These are phyloP conservation scores for Salticus scenicus DNA, from an alignment of 2,888 invertebrate genomes.

Conservation along the genomic window DNA sequence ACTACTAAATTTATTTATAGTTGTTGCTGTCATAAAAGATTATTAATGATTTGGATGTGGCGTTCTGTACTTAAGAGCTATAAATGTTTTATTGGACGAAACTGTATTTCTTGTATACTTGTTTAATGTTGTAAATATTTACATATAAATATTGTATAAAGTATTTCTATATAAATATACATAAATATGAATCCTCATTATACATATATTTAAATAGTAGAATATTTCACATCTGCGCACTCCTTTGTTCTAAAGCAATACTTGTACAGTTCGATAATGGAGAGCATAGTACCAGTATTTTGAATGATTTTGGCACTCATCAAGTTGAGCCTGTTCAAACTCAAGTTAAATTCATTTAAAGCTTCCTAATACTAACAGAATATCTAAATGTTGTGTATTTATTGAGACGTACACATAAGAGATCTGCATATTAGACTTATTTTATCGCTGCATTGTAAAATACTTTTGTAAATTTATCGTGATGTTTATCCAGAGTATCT, in stretches of 20 bases:
- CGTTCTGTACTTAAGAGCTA: slow-evolving; percentile 41
- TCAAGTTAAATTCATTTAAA: not conserved
- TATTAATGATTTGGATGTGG: not conserved
- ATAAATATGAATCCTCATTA: slow-evolving; percentile 4
- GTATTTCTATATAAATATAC: slow-evolving; percentile 56
- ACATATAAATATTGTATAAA: slow-evolving; percentile 42
- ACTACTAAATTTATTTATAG: not conserved
- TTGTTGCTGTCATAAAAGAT: not conserved
- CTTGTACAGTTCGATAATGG: slow-evolving; percentile 13
- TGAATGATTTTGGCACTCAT: not conserved
- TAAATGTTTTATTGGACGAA: slow-evolving; percentile 49
- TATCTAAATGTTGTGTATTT: not conserved
- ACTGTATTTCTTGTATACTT: slow-evolving; percentile 44
- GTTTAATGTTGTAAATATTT: slow-evolving; percentile 53
- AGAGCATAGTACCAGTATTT: not conserved
- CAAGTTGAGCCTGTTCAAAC: not conserved
- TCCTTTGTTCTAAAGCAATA: slow-evolving; percentile 21
- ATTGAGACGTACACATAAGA: not conserved
- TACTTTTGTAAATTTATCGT: not conserved
- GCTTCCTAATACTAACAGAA: not conserved
- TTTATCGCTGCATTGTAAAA: not conserved
- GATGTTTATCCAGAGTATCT: no score
- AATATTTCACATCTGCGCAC: not conserved
- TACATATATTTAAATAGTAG: slow-evolving; percentile 12
- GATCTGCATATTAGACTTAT: not conserved